Evolutionary conservation across 2,888 invertebrate genomes (phyloP).

Genomic region (Agonopterix subpropinquella): DNA sequence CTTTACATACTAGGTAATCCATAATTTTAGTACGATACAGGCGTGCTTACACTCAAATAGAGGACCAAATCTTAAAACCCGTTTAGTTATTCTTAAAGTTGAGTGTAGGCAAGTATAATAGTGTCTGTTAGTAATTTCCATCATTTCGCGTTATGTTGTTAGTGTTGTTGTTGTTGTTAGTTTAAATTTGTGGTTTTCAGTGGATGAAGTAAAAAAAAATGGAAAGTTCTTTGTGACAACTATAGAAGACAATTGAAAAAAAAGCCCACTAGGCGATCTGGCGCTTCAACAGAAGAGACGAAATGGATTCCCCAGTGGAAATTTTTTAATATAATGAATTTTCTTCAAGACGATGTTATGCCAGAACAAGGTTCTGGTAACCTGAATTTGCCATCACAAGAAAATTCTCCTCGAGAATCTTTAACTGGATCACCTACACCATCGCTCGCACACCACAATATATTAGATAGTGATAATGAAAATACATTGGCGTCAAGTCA

Average conservation of each 20-base stretch:
- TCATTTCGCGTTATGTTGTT: too few species aligned
- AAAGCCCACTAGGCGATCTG: constrained; percentile 13
- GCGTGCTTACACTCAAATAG: too few species aligned
- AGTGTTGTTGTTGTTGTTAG: too few species aligned
- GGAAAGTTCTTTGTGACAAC: constrained; percentile 16
- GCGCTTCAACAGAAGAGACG: constrained; percentile 14
- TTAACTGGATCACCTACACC: constrained; percentile 15
- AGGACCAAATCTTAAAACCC: too few species aligned
- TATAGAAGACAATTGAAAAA: constrained; percentile 19
- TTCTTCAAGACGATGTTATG: constrained; percentile 14
- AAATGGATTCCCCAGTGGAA: constrained; percentile 11
- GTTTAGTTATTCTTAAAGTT: too few species aligned
- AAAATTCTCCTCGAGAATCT: constrained; percentile 8
- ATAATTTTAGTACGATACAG: too few species aligned
- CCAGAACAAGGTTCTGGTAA: constrained; percentile 12
- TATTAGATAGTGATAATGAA: too few species aligned
- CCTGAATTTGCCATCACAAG: too few species aligned
- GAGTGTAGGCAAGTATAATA: too few species aligned
- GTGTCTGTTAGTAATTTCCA: too few species aligned
- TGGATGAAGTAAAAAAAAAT: constrained; percentile 15
- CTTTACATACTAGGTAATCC: constrained; percentile 12
- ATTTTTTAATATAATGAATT: constrained; percentile 14
- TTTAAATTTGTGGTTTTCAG: constrained; percentile 17
- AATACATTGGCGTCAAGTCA: too few species aligned
- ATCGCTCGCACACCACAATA: too few species aligned